Evolutionary conservation across 2,113 vertebrate species (phyloP).

Genomic region (Stigmatopora argus): DNA sequence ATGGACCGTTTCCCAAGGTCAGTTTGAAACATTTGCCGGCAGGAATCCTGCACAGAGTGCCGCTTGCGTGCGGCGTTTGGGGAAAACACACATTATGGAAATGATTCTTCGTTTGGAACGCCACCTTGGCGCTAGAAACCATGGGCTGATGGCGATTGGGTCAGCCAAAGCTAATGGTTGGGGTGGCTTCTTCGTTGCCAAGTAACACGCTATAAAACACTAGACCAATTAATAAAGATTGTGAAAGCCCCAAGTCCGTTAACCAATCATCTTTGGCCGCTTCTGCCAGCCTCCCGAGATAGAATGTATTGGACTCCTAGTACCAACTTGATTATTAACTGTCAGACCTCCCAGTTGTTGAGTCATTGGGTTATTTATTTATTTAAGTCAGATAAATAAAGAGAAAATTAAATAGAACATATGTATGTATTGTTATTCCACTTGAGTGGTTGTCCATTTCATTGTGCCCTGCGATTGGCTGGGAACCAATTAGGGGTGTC

Average conservation of each 20-base stretch:
- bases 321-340: too few species aligned
- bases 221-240: neutral
- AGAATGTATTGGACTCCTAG: too few species aligned
- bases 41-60: slow-evolving; percentile 68
- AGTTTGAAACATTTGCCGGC: slow-evolving; percentile 74
- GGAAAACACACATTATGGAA: slow-evolving; percentile 77
- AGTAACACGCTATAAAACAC: neutral
- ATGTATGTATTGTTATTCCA: too few species aligned
- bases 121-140: slow-evolving; percentile 46
- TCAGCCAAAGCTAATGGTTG: slow-evolving; percentile 67
- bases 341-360: too few species aligned
- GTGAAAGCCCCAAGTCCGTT: neutral
- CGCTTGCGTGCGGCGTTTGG: slow-evolving; percentile 67
- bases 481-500: too few species aligned
- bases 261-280: neutral
- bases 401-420: too few species aligned
- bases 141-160: slow-evolving; percentile 62
- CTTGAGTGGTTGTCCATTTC: too few species aligned
- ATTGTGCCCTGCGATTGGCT: too few species aligned
- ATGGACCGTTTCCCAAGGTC: slow-evolving; percentile 71
- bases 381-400: too few species aligned
- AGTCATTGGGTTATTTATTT: too few species aligned
- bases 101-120: slow-evolving; percentile 67
- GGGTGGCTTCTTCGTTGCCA: slow-evolving; percentile 7
- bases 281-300: too few species aligned